These are phyloP conservation scores for Catocala fraxini DNA, from an alignment of 2,888 invertebrate species.

Conservation along the genomic window DNA sequence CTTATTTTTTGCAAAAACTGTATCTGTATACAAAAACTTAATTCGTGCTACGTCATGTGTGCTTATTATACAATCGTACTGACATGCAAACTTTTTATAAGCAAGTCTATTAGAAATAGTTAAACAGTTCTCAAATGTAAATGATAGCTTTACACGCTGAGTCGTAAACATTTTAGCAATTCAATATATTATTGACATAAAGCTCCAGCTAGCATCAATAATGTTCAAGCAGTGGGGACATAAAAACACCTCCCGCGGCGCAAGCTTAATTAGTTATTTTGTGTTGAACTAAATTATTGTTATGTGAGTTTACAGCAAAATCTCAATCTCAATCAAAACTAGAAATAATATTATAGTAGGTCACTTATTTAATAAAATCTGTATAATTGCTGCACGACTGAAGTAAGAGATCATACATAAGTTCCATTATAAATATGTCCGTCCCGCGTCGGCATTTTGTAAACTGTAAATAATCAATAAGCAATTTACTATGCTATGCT, in stretches of 20 bases:
- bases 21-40: neutral
- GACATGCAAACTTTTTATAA: neutral
- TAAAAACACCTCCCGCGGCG: slow-evolving; percentile 44
- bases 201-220: slow-evolving; percentile 38
- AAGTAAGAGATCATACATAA: neutral
- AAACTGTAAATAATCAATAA: too few species aligned
- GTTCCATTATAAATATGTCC: too few species aligned
- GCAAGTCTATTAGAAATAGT: slow-evolving; percentile 4
- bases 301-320: slow-evolving; percentile 27
- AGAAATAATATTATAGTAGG: slow-evolving; percentile 9
- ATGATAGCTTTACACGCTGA: slow-evolving; percentile 16
- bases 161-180: slow-evolving; percentile 33
- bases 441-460: too few species aligned
- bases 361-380: neutral
- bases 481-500: neutral
- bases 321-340: slow-evolving; percentile 13
- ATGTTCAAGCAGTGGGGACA: slow-evolving; percentile 29
- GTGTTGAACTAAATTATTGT: slow-evolving; percentile 29
- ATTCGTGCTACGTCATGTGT: neutral
- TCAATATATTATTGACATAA: slow-evolving; percentile 39
- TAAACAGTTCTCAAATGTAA: slow-evolving; percentile 20
- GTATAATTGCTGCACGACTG: neutral
- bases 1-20: too few species aligned
- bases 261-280: slow-evolving; percentile 37
- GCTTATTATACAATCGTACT: slow-evolving; percentile 10